phyloP scores from a whole-genome alignment of 2,888 invertebrate genomes.

The Meteorus cinctellus region DNA sequence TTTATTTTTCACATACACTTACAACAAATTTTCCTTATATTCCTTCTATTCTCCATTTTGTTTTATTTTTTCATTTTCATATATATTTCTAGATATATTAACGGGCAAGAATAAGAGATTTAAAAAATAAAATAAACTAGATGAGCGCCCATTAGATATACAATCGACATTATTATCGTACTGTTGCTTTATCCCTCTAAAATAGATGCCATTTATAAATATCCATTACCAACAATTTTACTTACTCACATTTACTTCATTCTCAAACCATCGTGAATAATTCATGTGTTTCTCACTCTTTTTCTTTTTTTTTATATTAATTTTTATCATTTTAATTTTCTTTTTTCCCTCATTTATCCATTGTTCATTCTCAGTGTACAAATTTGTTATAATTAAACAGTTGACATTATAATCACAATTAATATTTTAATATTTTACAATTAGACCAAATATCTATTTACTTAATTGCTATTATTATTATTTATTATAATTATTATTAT shows the following conservation, averaged over 20 bases:
- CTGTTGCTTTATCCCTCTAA: slow-evolving; percentile 32
- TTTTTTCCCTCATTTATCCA: slow-evolving; percentile 37
- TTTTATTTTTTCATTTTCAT: slow-evolving; percentile 58
- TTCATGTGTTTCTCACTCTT: neutral
- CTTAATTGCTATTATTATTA: slow-evolving; percentile 49
- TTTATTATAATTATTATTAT: slow-evolving; percentile 46
- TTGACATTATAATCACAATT: slow-evolving; percentile 51
- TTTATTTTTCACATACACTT: slow-evolving; percentile 64
- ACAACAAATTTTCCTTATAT: slow-evolving; percentile 55
- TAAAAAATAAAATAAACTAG: slow-evolving; percentile 64
- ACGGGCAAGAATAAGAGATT: slow-evolving; percentile 62
- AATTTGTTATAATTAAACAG: slow-evolving; percentile 56
- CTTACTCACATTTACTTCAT: slow-evolving; percentile 34
- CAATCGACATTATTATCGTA: slow-evolving; percentile 42
- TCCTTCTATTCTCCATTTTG: neutral
- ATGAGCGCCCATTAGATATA: slow-evolving; percentile 59
- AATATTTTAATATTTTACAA: slow-evolving; percentile 50
- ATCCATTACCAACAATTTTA: slow-evolving; percentile 27
- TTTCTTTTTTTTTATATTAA: too few relatives aligned
- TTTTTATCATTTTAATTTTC: neutral
- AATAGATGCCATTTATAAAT: slow-evolving; percentile 47
- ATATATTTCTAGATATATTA: slow-evolving; percentile 60
- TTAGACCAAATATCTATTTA: slow-evolving; percentile 53
- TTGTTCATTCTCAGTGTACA: slow-evolving; percentile 56
- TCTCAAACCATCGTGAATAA: slow-evolving; percentile 44